These are phyloP conservation scores for Galago senegalensis DNA, from an alignment of 2,797 vertebrate genomes.

Conservation along the genomic window DNA sequence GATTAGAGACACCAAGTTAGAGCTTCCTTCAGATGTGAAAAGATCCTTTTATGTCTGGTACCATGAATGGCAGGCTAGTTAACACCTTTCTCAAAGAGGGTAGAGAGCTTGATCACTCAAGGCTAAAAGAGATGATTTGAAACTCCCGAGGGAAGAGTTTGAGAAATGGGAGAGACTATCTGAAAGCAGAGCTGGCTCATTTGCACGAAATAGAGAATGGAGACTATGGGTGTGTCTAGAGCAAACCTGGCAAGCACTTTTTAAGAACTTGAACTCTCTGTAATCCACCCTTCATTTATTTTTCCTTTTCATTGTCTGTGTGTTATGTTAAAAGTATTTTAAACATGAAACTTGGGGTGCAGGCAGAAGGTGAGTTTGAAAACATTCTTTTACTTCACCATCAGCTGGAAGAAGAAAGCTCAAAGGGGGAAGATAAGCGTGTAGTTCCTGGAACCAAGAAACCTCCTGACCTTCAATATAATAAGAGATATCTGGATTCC, in stretches of 20 bases:
- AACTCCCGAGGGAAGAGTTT: slow-evolving; percentile 11
- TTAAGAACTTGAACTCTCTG: slow-evolving; percentile 17
- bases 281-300: not conserved
- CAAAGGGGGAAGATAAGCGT: not conserved
- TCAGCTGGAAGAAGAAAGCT: not conserved
- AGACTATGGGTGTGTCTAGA: not conserved
- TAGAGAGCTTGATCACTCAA: not conserved
- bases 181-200: not conserved
- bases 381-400: not conserved
- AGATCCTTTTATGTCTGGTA: not conserved
- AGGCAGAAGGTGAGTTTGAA: not conserved
- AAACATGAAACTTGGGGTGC: not conserved
- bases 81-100: slow-evolving; percentile 25
- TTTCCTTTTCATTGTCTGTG: not conserved
- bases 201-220: not conserved
- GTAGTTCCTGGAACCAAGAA: not conserved
- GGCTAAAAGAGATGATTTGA: slow-evolving; percentile 35
- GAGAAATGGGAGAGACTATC: not conserved
- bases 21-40: slow-evolving; percentile 52
- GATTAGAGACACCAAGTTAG: not conserved
- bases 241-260: not conserved
- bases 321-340: slow-evolving; percentile 3
- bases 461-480: not conserved
- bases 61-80: slow-evolving; percentile 11
- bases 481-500: not conserved